These are phyloP conservation scores for Decapterus maruadsi DNA, from an alignment of 2,797 vertebrate genomes.

Conservation along the genomic window DNA sequence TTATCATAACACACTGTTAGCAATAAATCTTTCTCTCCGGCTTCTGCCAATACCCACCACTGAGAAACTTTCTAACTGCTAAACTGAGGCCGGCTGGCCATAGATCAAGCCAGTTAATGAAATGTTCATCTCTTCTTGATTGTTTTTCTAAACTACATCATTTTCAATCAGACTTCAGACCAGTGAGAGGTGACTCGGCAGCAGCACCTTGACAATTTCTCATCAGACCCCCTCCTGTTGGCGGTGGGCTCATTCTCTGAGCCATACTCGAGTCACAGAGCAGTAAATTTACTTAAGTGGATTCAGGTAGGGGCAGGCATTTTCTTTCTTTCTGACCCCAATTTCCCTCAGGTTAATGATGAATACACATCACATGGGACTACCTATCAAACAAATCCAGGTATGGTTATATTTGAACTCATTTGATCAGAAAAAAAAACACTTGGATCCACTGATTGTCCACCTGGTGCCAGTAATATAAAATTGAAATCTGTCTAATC, in stretches of 20 bases:
- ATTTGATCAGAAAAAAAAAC: background rate
- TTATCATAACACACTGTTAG: background rate
- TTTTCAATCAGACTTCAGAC: constrained; percentile 35
- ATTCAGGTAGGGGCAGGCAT: constrained; percentile 13
- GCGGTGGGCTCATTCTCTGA: constrained; percentile 22
- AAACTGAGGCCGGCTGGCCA: constrained; percentile 13
- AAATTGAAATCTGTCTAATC: constrained; percentile 28
- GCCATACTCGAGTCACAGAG: background rate
- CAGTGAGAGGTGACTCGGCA: constrained; percentile 41
- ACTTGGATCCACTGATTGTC: background rate
- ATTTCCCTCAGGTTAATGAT: constrained; percentile 41
- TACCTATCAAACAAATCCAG: background rate
- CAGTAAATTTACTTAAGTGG: constrained; percentile 6
- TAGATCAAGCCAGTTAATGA: constrained; percentile 39
- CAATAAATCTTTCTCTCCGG: background rate
- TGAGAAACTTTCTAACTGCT: constrained; percentile 12
- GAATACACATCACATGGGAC: constrained; percentile 1
- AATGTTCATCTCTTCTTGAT: constrained; percentile 41
- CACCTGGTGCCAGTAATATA: no score
- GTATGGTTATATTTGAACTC: background rate
- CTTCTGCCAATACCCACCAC: background rate
- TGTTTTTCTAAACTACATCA: constrained; percentile 36
- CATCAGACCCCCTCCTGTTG: constrained; percentile 28
- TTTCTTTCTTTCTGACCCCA: constrained; percentile 30
- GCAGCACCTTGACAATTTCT: constrained; percentile 35